Base-by-base conservation (phyloP, 2,797 vertebrate genomes). In the Pterois miles region DNA sequence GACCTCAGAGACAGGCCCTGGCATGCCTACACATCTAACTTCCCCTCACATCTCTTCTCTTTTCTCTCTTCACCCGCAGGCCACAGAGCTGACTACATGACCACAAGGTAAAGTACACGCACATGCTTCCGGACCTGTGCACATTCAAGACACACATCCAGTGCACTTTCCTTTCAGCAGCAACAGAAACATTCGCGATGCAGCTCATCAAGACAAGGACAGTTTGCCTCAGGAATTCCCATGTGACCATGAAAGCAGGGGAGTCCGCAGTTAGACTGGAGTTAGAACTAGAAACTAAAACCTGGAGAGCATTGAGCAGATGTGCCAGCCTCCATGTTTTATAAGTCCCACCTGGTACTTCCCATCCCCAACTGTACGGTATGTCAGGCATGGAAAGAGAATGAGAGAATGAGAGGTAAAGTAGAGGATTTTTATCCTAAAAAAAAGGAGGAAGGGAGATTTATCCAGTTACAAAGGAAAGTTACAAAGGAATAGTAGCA, bases 11-110 rank as follows among this genome's bases (percentile, higher is more conserved):
- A 87, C 85, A 54, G 62, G 89, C 90, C 77, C 74, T 60, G 81
- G 69, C 90, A 64, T 82, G 87, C 86, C 81, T 50, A 76, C 74
- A 67, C 71, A 34, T 77, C 71, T 78, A 77, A 78, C 80, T 65
- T 74, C 71, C 34, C 53, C 59, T 85, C 71, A 78, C 69, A 43
- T 83, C 56, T 81, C 66, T 67, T 68, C 33, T 78, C 69, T 84
- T 46, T 64, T 80, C 75, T 77, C 60, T 88, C 69, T 76, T 69
- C 78, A 65, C 80, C 78, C 89, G 23, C 93, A 99, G 98, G 98
- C 94, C 97, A 99, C 91, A 96, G 96, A 94, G 96, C 96, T 86
- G 98, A 99, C 91, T 99, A 98, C 93, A 98, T 99, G 97, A 99
- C 97, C 84, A 99, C 98, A 89, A 99, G 98, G 98, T 99, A 98